Evolutionary conservation across 1,140 invertebrate species (phyloP).

Genomic region (Drosophila ficusphila): DNA sequence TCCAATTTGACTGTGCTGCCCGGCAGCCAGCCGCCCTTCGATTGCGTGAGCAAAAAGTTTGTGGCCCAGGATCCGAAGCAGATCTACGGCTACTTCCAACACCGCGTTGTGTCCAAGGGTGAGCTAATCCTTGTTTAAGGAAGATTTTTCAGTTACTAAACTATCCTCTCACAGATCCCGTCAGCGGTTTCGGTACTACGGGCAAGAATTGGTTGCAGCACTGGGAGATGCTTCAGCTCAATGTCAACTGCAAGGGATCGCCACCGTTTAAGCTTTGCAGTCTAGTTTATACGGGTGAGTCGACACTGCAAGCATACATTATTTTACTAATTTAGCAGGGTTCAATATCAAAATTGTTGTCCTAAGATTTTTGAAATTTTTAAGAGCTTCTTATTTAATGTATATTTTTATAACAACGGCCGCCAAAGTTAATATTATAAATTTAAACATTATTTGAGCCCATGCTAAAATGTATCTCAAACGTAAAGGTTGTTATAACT

Average conservation of each 20-base stretch:
- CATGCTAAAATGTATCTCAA: no score
- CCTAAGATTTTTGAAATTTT: no score
- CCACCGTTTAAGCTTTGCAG: constrained; percentile 89
- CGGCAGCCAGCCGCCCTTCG: constrained; percentile 84
- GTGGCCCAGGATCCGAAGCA: constrained; percentile 88
- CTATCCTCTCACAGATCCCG: constrained; percentile 88
- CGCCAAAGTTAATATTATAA: no score
- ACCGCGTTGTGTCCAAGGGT: constrained; percentile 87
- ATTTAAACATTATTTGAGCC: no score
- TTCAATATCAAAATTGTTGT: no score
- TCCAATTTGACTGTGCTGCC: constrained; percentile 26
- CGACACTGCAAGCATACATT: no score
- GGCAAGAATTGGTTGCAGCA: constrained; percentile 92
- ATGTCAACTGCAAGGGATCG: constrained; percentile 89
- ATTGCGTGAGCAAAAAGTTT: constrained; percentile 87
- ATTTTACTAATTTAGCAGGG: no score
- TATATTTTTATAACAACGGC: no score
- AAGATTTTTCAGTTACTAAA: background rate
- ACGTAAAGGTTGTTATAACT: no score
- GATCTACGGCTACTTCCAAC: constrained; percentile 90
- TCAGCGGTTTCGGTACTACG: constrained; percentile 87
- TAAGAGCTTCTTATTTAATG: background rate
- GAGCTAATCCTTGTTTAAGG: constrained; percentile 17
- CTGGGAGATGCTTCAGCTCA: constrained; percentile 89
- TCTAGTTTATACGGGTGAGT: constrained; percentile 83